phyloP scores from a whole-genome alignment of 2,797 vertebrate species.

The Neosilurus hyrtlii region DNA sequence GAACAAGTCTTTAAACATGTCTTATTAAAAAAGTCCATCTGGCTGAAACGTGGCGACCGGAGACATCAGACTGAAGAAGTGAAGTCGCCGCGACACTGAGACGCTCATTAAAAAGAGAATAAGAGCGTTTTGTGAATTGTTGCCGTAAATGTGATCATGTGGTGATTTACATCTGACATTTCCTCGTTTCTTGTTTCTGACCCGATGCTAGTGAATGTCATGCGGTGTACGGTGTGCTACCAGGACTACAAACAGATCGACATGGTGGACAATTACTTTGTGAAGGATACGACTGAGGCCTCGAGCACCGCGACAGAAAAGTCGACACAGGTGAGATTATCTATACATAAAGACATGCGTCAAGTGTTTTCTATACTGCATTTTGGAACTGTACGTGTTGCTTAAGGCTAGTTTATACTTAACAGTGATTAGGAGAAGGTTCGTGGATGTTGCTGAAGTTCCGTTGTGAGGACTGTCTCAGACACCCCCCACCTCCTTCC shows the following conservation, averaged over 20 bases:
- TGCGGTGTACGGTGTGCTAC: slow-evolving; percentile 90
- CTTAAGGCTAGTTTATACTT: too few relatives aligned
- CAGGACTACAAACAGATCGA: slow-evolving; percentile 97
- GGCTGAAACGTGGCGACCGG: too few relatives aligned
- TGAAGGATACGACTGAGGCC: slow-evolving; percentile 91
- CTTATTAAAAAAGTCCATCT: neutral
- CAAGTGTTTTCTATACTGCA: neutral
- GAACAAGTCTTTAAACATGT: neutral
- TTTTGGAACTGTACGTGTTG: neutral
- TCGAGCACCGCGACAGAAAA: slow-evolving; percentile 88
- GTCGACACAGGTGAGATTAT: slow-evolving; percentile 83
- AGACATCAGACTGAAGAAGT: neutral
- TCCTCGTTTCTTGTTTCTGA: slow-evolving; percentile 32
- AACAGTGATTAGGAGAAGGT: too few relatives aligned
- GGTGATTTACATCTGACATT: neutral
- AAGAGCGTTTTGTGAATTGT: too few relatives aligned
- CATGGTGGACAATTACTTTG: slow-evolving; percentile 97
- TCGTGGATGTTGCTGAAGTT: too few relatives aligned
- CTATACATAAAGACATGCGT: neutral
- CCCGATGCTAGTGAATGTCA: slow-evolving; percentile 83
- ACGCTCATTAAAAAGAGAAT: neutral
- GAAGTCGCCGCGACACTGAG: neutral
- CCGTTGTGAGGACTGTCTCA: too few relatives aligned
- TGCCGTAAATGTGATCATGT: neutral
- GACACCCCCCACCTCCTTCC: too few relatives aligned